Base-by-base conservation (phyloP, 2,113 vertebrate species). In the Thomomys bottae region DNA sequence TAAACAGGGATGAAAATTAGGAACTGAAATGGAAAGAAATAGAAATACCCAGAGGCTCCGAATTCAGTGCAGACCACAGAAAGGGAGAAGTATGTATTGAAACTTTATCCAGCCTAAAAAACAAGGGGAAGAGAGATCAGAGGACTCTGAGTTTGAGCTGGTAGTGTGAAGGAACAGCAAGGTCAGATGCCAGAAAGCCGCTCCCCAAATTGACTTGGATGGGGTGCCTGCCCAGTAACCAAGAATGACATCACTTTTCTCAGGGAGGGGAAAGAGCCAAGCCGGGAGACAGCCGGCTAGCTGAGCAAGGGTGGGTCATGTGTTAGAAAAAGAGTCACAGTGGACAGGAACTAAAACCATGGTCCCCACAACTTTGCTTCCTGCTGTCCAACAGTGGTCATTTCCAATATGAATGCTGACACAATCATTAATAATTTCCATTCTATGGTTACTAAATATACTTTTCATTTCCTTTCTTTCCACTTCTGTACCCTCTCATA, bases 401-500 rank as follows among this genome's bases (percentile, higher is more conserved):
- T 73, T 95, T 84, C 21, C 36, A 6, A 15, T 30, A 20, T 49
- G n/a, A 36, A 38, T 54, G 34, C 89, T 72, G 40, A 80, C 54
- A 42, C 15, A 32, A 8, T 30, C 2, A 6, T 76, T 63, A 59
- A n/a, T 66, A 17, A 8, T 7, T 32, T 88, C 80, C 26, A 6
- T 21, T 61, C 11, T 42, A 11, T 17, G 11, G 5, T 57, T 80
- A 26, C 72, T 73, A 28, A 75, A 32, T 26, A 59, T 28, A 5
- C 9, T 28, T 70, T 94, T 59, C 5, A 49, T 67, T 76, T 70
- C n/a, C 40, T 85, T 45, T 71, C 66, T 78, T 89, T 76, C n/a
- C n/a, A 73, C 34, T 40, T 82, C 28, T 14, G 61, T 64, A 42
- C 26, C 72, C 3, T 59, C 38, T 59, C 61, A 34, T 18, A 66